A percentile compares a stretch with the other conserved stretches of the same genome.
Conservation (phyloP, 2,888 invertebrate genomes). For the Leptinotarsa haldemani region DNA sequence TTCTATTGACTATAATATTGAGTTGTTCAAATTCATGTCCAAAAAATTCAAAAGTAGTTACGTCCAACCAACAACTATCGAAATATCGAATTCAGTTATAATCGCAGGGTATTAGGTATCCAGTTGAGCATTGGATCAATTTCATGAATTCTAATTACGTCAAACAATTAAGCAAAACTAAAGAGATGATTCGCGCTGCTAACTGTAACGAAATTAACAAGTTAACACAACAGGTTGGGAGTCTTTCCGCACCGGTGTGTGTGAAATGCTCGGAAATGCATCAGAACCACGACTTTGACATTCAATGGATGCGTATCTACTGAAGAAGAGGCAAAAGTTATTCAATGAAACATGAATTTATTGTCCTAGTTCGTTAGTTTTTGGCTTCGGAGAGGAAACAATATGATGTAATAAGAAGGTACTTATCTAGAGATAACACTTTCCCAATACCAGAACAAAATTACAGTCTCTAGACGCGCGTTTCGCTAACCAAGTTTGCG, state of each 20-base stretch:
- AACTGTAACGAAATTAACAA: constrained; percentile 29
- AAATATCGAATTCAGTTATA: background rate
- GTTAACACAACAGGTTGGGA: background rate
- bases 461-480: no score
- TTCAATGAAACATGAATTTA: background rate
- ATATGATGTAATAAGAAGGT: no score
- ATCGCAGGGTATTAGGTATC: background rate
- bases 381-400: no score
- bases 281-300: background rate
- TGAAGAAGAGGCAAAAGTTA: background rate
- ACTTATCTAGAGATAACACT: no score
- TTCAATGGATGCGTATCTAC: background rate
- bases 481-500: no score
- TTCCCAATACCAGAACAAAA: no score
- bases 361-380: no score
- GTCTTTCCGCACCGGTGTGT: constrained; percentile 31
- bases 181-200: constrained; percentile 27
- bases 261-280: constrained; percentile 20
- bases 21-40: no score
- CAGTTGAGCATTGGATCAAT: background rate
- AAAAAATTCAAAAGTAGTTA: no score
- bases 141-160: background rate
- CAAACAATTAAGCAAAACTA: constrained; percentile 14
- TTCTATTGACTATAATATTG: no score
- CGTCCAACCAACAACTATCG: no score